phyloP scores from a whole-genome alignment of 2,113 vertebrate species.

The Aldabrachelys gigantea region DNA sequence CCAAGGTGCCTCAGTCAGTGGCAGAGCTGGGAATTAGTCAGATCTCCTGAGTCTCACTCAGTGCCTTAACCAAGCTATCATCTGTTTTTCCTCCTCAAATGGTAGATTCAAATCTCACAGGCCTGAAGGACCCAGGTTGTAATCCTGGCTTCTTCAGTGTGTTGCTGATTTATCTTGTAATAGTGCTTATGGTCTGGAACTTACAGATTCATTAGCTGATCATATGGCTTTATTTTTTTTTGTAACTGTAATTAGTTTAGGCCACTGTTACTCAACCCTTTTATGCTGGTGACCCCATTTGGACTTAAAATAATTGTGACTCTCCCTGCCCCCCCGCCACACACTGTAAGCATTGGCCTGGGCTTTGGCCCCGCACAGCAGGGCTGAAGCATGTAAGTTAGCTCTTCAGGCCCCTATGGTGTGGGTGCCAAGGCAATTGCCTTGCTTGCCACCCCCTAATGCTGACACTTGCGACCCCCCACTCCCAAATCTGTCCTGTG shows the following conservation, averaged over 20 bases:
- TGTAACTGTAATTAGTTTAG: background rate
- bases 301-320: too few species aligned
- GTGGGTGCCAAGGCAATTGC: too few species aligned
- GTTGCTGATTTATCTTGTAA: background rate
- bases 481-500: too few species aligned
- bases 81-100: background rate
- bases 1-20: background rate
- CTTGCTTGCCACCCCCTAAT: too few species aligned
- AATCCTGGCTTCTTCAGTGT: background rate
- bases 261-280: background rate
- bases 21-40: background rate
- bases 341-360: too few species aligned
- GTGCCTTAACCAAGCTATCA: background rate
- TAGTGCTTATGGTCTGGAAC: background rate
- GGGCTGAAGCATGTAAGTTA: too few species aligned
- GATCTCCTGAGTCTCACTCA: background rate
- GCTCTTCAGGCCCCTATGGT: too few species aligned
- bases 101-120: background rate
- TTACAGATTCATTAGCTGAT: background rate
- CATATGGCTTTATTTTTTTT: background rate
- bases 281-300: background rate
- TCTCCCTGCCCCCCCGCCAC: accelerated
- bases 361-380: too few species aligned
- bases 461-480: too few species aligned
- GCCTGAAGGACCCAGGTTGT: background rate